Evolutionary conservation across 2,113 vertebrate genomes (phyloP).

Genomic region (Sula dactylatra): DNA sequence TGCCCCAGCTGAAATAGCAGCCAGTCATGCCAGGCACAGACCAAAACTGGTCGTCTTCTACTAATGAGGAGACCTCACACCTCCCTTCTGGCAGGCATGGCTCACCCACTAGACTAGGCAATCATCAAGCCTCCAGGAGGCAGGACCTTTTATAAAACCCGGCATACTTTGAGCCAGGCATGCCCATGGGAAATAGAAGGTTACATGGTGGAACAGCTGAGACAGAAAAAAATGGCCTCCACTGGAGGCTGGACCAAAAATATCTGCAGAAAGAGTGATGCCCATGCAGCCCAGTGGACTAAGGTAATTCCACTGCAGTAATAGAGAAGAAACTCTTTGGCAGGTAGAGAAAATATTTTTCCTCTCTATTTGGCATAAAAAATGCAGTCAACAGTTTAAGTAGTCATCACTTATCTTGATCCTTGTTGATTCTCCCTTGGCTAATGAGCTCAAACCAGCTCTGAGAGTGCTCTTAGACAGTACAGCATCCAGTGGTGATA

Average conservation of each 20-base stretch:
- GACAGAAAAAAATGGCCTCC: background rate
- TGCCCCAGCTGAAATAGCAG: background rate
- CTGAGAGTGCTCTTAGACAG: background rate
- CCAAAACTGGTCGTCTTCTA: background rate
- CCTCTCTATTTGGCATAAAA: background rate
- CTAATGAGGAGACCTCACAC: background rate
- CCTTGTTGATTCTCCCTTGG: background rate
- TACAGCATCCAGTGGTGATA: background rate
- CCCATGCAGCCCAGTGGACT: background rate
- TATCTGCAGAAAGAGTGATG: background rate
- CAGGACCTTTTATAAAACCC: background rate
- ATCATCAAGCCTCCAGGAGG: background rate
- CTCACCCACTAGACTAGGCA: background rate
- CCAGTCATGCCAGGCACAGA: background rate
- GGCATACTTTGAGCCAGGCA: background rate
- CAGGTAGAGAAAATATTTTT: background rate
- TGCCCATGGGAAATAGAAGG: background rate
- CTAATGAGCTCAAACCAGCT: background rate
- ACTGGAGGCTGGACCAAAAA: background rate
- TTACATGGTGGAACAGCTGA: background rate
- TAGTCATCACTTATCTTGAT: background rate
- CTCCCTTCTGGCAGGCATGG: background rate
- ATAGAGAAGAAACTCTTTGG: background rate
- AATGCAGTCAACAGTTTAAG: background rate
- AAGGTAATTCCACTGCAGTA: background rate